Evolutionary conservation across 2,888 invertebrate genomes (phyloP).

Genomic region (Dromius quadrimaculatus): DNA sequence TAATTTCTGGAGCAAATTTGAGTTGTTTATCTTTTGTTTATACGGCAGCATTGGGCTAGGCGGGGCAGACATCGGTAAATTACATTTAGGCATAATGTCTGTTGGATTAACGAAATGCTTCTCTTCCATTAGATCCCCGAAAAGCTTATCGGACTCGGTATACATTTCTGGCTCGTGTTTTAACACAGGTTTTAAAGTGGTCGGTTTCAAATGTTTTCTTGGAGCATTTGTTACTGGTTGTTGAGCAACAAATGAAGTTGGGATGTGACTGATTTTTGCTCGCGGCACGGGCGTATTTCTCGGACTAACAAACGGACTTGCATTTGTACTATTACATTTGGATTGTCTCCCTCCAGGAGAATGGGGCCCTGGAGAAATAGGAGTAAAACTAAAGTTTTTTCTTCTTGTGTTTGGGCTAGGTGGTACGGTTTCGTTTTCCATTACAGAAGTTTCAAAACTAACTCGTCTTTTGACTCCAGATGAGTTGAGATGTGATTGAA

Average conservation of each 20-base stretch:
- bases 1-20: constrained; percentile 65
- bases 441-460: constrained; percentile 70
- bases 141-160: constrained; percentile 57
- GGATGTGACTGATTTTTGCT: constrained; percentile 72
- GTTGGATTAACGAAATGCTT: constrained; percentile 52
- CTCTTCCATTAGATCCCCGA: constrained; percentile 51
- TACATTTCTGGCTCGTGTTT: constrained; percentile 62
- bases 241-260: constrained; percentile 58
- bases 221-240: constrained; percentile 46
- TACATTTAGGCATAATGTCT: constrained; percentile 49
- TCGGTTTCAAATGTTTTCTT: constrained; percentile 49
- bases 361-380: constrained; percentile 84
- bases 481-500: constrained; percentile 33
- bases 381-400: constrained; percentile 87
- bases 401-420: constrained; percentile 83
- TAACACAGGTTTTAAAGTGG: constrained; percentile 49
- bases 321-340: constrained; percentile 76
- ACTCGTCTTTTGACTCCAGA: constrained; percentile 67
- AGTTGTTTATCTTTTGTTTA: constrained; percentile 62
- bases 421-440: constrained; percentile 69
- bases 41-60: constrained; percentile 74
- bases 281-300: constrained; percentile 80
- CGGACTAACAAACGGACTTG: constrained; percentile 87
- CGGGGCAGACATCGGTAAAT: constrained; percentile 76
- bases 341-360: constrained; percentile 71